phyloP scores from a whole-genome alignment of 2,888 invertebrate genomes.

The Callosobruchus maculatus region DNA sequence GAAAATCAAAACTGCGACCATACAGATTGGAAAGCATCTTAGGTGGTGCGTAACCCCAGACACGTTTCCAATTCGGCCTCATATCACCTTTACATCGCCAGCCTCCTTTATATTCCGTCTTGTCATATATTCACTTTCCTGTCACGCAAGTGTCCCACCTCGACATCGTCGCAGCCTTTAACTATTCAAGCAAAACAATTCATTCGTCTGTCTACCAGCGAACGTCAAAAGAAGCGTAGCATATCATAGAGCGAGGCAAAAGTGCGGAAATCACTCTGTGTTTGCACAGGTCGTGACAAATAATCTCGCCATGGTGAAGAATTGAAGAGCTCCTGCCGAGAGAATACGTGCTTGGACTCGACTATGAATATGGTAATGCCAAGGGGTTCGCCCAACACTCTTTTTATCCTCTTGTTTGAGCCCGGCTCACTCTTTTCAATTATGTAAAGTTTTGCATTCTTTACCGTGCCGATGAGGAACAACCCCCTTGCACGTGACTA shows the following conservation, averaged over 20 bases:
- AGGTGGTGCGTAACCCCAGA: not conserved
- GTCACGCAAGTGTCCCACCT: not conserved
- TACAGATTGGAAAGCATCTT: too few relatives aligned
- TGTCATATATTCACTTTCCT: too few relatives aligned
- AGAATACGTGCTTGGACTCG: slow-evolving; percentile 40
- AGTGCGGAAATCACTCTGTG: slow-evolving; percentile 23
- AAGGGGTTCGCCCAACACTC: slow-evolving; percentile 7
- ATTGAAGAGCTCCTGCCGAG: slow-evolving; percentile 39
- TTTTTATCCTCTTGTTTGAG: slow-evolving; percentile 23
- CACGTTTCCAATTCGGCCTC: not conserved
- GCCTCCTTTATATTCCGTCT: not conserved
- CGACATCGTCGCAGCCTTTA: not conserved
- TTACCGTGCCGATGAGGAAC: slow-evolving; percentile 9
- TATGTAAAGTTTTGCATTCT: slow-evolving; percentile 13
- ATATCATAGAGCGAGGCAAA: slow-evolving; percentile 5
- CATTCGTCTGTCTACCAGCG: not conserved
- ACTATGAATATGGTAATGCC: slow-evolving; percentile 41
- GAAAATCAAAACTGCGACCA: too few relatives aligned
- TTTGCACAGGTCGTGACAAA: slow-evolving; percentile 32
- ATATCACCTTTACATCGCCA: not conserved
- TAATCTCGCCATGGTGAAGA: slow-evolving; percentile 35
- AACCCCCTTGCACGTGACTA: slow-evolving; percentile 8
- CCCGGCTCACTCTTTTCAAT: slow-evolving; percentile 10
- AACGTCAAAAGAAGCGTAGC: not conserved
- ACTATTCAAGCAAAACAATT: not conserved